phyloP scores from a whole-genome alignment of 2,888 invertebrate genomes.

The Drosophila histrio region DNA sequence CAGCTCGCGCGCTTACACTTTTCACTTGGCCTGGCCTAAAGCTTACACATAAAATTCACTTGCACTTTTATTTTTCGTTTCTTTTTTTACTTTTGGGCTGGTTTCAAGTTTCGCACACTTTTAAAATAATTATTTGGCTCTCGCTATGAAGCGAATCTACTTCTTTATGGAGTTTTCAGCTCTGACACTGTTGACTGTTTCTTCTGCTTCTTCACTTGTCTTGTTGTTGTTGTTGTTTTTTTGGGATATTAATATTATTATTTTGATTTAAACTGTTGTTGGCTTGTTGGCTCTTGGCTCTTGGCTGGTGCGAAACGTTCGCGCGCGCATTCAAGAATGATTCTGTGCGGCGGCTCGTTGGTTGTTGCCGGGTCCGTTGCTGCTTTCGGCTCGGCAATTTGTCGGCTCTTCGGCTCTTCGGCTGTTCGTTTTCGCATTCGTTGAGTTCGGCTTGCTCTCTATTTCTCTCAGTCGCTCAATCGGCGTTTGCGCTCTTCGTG shows the following conservation, averaged over 20 bases:
- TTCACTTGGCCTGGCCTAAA: conserved; percentile 39
- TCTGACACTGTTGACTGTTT: conserved; percentile 23
- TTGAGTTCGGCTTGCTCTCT: conserved; percentile 36
- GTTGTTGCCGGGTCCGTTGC: conserved; percentile 56
- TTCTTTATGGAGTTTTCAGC: conserved; percentile 13
- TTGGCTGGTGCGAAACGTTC: conserved; percentile 79
- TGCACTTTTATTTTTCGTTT: conserved; percentile 64
- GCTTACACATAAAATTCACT: conserved; percentile 53
- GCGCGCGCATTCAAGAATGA: conserved; percentile 84
- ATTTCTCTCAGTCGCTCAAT: not conserved
- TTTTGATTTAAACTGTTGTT: not conserved
- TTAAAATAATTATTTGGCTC: conserved; percentile 19
- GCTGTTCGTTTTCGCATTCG: conserved; percentile 25
- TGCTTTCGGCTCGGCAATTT: conserved; percentile 32
- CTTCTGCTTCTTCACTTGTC: conserved; percentile 4
- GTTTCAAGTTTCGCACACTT: conserved; percentile 44
- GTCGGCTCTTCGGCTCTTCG: conserved; percentile 15
- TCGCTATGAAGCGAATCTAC: not conserved
- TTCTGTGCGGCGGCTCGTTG: conserved; percentile 75
- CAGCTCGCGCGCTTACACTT: conserved; percentile 21
- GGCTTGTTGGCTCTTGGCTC: conserved; percentile 15
- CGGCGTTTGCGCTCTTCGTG: conserved; percentile 49
- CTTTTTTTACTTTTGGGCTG: conserved; percentile 7
- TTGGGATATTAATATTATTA: not conserved
- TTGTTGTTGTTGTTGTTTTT: conserved; percentile 17